Evolutionary conservation across 2,797 vertebrate species (phyloP), one percentile per base, ranked within the genome.

Genomic region (Hippoglossus hippoglossus): DNA sequence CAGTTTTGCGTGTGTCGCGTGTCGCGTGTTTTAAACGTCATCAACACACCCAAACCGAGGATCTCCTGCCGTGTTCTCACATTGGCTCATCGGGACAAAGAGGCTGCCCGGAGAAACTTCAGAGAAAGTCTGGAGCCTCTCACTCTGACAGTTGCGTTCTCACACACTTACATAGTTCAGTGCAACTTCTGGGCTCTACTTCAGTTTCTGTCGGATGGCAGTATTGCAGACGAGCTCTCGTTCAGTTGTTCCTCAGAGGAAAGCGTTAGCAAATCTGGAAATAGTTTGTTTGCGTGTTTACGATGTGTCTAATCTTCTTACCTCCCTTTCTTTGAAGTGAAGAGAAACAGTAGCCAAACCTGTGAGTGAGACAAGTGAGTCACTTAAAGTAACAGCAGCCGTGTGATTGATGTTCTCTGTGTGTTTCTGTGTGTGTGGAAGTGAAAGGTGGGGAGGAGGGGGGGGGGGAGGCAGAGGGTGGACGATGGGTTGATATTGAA

Each of bases 401-500:
- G 19, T 16, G 72, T 86, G 87, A 87, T 85, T 80, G 86, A 90
- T 87, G 85, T 67, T 58, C 62, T 73, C 39, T 24, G 24, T 63
- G 77, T 81, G 64, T 85, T 58, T 82, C 26, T 24, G 24, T 75
- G 70, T 81, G 70, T 73, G 75, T 56, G 52, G 52, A 51, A 66
- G 67, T 60, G 78, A 71, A 74, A 16, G 41, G 59, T 69, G 63
- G 6, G 51, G 10, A 16, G 41, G 59, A 67, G 63, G 6, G 51
- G 10, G 2, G 2, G 18, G 8, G 11, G 8, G 56, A 39, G 56
- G 70, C 31, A 41, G 79, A 63, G 62, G 66, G 54, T 60, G 72
- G 77, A 41, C 52, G 60, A 67, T 86, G 85, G 75, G 80, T 89
- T 86, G 86, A 89, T 89, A 84, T 72, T 39, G 25, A 79, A 86